Percentiles rank a stretch among this genome's conserved stretches.
These are phyloP conservation scores for Capitella teleta DNA, from an alignment of 1,140 invertebrate species.

Conservation along the genomic window DNA sequence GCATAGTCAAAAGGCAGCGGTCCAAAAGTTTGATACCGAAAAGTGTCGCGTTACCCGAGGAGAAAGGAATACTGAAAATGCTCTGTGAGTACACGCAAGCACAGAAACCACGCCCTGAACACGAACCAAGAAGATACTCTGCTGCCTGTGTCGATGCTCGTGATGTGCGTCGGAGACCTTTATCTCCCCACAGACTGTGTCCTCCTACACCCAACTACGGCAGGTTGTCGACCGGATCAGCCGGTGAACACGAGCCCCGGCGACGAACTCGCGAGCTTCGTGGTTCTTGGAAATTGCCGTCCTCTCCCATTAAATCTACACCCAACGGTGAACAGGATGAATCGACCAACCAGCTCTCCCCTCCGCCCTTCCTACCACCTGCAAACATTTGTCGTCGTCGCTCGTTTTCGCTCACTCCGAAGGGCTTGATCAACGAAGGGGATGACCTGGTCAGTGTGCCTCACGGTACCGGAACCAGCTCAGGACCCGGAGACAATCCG, in stretches of 20 bases:
- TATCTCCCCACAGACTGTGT: no score
- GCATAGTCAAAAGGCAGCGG: conserved; percentile 6
- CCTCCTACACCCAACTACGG: no score
- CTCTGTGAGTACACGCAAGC: conserved; percentile 11
- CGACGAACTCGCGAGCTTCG: no score
- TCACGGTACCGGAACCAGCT: neutral
- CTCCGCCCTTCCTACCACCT: no score
- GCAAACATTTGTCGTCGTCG: no score
- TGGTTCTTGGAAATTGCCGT: no score
- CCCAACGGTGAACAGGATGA: no score
- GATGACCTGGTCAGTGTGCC: conserved; percentile 5
- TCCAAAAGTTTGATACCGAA: conserved; percentile 9
- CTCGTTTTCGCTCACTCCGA: conserved; percentile 10
- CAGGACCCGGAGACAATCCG: neutral
- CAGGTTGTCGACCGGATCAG: no score
- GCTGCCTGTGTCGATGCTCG: neutral
- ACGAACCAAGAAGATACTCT: neutral
- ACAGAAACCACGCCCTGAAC: neutral
- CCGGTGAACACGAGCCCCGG: no score
- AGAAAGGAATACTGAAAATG: conserved; percentile 7
- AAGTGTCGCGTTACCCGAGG: conserved; percentile 4
- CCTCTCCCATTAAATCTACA: no score
- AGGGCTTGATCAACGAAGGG: conserved; percentile 10
- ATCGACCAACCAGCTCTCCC: no score
- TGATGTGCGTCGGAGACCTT: neutral